phyloP scores from a whole-genome alignment of 2,888 invertebrate species.

The Mesopsocus fuscifrons region DNA sequence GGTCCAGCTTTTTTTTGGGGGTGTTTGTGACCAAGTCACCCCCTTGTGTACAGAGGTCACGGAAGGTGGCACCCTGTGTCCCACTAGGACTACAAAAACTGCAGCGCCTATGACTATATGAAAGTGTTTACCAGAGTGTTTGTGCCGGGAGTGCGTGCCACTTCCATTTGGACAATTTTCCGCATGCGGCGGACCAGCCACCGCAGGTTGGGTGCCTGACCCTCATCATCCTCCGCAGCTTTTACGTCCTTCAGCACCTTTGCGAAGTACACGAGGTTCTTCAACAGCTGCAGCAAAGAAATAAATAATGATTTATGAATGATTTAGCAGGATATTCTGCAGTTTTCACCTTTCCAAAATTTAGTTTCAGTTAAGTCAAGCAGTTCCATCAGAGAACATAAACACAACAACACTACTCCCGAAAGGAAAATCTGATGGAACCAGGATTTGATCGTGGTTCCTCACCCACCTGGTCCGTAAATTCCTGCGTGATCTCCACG shows the following conservation, averaged over 20 bases:
- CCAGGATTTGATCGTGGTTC: not conserved
- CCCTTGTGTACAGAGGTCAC: no score
- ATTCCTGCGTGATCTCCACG: constrained; percentile 38
- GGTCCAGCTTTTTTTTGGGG: no score
- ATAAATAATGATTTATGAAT: constrained; percentile 7
- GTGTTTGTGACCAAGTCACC: no score
- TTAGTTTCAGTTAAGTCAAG: no score
- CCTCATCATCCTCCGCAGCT: constrained; percentile 23
- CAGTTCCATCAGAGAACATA: no score
- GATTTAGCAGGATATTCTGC: no score
- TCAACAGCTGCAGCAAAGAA: constrained; percentile 35
- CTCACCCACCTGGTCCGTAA: constrained; percentile 42
- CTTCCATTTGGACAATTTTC: constrained; percentile 58
- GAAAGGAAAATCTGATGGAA: no score
- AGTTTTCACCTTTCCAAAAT: no score
- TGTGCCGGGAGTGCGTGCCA: constrained; percentile 46
- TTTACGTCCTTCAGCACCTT: constrained; percentile 41
- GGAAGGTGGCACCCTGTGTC: no score
- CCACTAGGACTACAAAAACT: no score
- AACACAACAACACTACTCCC: no score
- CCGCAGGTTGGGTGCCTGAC: constrained; percentile 27
- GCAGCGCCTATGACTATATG: no score
- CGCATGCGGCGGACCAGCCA: constrained; percentile 61
- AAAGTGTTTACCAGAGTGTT: constrained; percentile 54
- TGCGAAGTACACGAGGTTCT: constrained; percentile 47